Conservation (phyloP, 2,888 invertebrate species). For the Lissonota sp. region DNA sequence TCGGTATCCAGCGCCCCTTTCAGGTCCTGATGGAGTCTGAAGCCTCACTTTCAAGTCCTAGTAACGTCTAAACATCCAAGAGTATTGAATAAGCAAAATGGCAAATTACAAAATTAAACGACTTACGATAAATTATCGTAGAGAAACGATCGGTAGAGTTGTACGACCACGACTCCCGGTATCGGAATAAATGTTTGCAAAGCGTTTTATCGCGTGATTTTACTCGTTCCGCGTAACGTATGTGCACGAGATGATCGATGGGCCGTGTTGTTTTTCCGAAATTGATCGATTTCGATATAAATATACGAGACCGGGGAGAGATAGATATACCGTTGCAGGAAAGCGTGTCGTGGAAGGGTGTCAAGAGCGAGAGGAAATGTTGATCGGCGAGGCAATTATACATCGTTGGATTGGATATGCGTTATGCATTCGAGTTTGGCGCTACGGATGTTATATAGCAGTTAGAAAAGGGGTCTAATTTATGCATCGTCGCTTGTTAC, state of each 20-base stretch:
- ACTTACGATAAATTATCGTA: too few relatives aligned
- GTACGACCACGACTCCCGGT: too few relatives aligned
- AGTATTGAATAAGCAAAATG: too few relatives aligned
- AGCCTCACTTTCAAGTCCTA: too few relatives aligned
- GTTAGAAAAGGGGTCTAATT: slow-evolving; percentile 62
- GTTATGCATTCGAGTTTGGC: slow-evolving; percentile 64
- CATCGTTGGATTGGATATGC: slow-evolving; percentile 10
- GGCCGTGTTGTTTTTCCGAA: background rate
- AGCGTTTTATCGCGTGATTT: background rate
- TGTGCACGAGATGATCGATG: slow-evolving; percentile 3
- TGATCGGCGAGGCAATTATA: slow-evolving; percentile 57
- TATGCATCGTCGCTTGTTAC: slow-evolving; percentile 64
- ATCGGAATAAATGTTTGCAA: too few relatives aligned
- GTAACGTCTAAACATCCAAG: too few relatives aligned
- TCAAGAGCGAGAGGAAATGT: slow-evolving; percentile 61
- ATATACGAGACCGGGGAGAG: background rate
- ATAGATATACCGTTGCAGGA: background rate
- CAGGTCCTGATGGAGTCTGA: too few relatives aligned
- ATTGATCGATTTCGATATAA: slow-evolving; percentile 5
- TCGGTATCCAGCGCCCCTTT: too few relatives aligned
- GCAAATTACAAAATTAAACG: too few relatives aligned
- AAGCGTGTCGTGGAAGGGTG: slow-evolving; percentile 1
- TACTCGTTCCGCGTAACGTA: background rate
- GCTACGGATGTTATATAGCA: slow-evolving; percentile 12
- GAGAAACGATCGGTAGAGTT: too few relatives aligned